These are phyloP conservation scores for Archilochus colubris DNA, from an alignment of 2,113 vertebrate genomes.

Conservation along the genomic window DNA sequence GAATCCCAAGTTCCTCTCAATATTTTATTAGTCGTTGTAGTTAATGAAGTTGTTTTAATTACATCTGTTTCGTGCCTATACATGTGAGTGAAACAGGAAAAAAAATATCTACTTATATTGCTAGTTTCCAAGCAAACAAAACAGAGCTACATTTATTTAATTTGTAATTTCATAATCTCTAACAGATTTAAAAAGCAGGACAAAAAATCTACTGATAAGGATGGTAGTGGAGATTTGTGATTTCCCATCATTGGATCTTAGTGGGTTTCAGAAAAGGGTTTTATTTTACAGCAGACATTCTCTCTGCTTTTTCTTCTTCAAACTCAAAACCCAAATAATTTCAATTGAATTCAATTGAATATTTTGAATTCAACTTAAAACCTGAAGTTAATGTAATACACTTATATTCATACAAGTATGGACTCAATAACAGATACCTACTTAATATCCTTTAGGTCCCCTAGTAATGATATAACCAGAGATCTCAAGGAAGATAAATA, in stretches of 20 bases:
- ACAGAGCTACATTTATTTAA: conserved; percentile 8
- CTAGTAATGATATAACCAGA: conserved; percentile 40
- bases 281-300: conserved; percentile 3
- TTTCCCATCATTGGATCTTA: background rate
- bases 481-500: conserved; percentile 59
- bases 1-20: conserved; percentile 26
- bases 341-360: background rate
- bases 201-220: conserved; percentile 3
- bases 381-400: background rate
- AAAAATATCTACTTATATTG: background rate
- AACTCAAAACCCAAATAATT: background rate
- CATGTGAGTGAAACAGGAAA: background rate
- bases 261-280: conserved; percentile 6
- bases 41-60: conserved; percentile 51
- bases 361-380: conserved; percentile 34
- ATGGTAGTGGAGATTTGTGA: background rate
- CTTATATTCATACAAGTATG: background rate
- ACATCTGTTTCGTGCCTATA: conserved; percentile 41
- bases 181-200: background rate
- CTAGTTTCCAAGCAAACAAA: conserved; percentile 22
- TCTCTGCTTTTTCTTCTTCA: background rate
- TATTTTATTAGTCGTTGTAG: conserved; percentile 23
- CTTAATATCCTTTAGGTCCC: conserved; percentile 26
- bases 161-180: conserved; percentile 16
- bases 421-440: conserved; percentile 17